phyloP scores from a whole-genome alignment of 2,888 invertebrate species.

The Hartigia nigra region DNA sequence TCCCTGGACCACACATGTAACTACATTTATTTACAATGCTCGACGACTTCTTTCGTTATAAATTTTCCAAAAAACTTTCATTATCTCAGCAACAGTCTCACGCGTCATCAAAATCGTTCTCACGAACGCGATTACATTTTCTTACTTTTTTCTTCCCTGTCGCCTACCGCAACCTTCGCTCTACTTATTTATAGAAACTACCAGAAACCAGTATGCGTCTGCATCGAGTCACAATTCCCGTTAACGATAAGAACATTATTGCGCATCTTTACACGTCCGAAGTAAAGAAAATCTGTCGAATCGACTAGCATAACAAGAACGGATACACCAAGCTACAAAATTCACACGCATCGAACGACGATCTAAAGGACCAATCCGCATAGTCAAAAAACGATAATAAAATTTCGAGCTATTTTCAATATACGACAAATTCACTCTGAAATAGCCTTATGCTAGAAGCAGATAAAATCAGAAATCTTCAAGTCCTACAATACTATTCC shows the following conservation, averaged over 20 bases:
- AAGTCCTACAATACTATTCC: not conserved
- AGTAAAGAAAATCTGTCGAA: not conserved
- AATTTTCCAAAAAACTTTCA: not conserved
- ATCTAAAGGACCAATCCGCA: not conserved
- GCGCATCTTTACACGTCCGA: not conserved
- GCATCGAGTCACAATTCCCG: not conserved
- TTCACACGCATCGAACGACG: not conserved
- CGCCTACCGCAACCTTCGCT: not conserved
- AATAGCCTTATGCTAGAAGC: no score
- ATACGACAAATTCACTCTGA: not conserved
- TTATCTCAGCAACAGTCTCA: not conserved
- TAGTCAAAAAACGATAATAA: not conserved
- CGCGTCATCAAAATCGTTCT: not conserved
- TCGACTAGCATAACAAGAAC: not conserved
- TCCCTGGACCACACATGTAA: not conserved
- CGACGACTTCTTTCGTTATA: not conserved
- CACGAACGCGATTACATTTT: not conserved
- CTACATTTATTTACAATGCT: not conserved
- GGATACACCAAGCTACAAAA: not conserved
- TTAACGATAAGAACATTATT: not conserved
- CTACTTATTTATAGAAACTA: not conserved
- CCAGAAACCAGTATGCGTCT: not conserved
- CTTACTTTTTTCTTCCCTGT: not conserved
- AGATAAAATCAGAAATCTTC: not conserved
- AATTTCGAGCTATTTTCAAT: not conserved